These are phyloP conservation scores for Enteromius trimaculatus DNA, from an alignment of 2,797 vertebrate genomes.

Conservation along the genomic window DNA sequence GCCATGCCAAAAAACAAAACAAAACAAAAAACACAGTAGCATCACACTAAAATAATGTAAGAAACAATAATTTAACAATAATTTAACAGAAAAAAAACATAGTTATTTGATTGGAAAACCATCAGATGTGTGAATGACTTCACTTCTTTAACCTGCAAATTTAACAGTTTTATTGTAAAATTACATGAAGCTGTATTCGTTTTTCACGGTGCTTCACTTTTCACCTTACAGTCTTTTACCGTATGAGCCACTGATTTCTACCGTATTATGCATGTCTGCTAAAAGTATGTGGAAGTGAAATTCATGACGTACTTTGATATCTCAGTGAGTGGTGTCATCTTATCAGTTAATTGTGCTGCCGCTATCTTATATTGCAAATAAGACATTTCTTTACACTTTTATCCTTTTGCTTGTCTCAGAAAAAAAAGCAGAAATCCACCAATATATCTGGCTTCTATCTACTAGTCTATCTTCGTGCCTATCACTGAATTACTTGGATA, in stretches of 20 bases:
- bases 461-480: conserved; percentile 36
- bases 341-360: conserved; percentile 51
- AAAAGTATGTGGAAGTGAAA: conserved; percentile 12
- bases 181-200: not conserved
- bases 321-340: conserved; percentile 26
- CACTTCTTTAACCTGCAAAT: not conserved
- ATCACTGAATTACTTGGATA: conserved; percentile 44
- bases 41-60: not conserved
- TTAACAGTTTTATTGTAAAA: not conserved
- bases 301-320: conserved; percentile 42
- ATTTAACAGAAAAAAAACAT: not conserved
- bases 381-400: conserved; percentile 39
- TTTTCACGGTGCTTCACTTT: not conserved
- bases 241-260: not conserved
- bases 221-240: not conserved
- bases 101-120: not conserved
- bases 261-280: not conserved
- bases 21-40: too few species aligned
- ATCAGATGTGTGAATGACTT: not conserved
- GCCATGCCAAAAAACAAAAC: not conserved
- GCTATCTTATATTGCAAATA: conserved; percentile 34
- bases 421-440: conserved; percentile 12
- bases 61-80: not conserved
- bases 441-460: conserved; percentile 47
- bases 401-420: conserved; percentile 46